phyloP scores from a whole-genome alignment of 2,888 invertebrate species.

The Drosophila pseudotakahashii region DNA sequence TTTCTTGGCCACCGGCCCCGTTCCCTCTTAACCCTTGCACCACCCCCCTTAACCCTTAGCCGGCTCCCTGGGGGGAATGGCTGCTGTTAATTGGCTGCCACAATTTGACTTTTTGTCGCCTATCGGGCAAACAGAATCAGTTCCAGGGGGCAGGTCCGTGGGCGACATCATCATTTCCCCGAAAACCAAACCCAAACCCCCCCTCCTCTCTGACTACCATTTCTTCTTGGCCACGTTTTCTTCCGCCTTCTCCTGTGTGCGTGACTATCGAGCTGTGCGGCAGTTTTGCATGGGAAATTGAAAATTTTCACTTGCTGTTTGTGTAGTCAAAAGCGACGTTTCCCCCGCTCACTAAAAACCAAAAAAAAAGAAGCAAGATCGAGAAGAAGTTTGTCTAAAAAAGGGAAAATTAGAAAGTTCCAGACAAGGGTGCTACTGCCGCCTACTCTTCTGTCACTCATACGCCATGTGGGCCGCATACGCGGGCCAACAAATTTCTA shows the following conservation, averaged over 20 bases:
- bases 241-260: constrained; percentile 50
- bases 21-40: not conserved
- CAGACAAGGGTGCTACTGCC: not conserved
- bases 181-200: not conserved
- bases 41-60: constrained; percentile 7
- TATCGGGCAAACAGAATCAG: constrained; percentile 75
- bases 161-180: constrained; percentile 36
- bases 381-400: not conserved
- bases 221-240: constrained; percentile 24
- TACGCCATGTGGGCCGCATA: constrained; percentile 19
- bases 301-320: constrained; percentile 73
- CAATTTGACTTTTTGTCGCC: constrained; percentile 77
- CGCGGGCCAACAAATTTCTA: constrained; percentile 42
- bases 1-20: constrained; percentile 58
- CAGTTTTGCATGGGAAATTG: constrained; percentile 78
- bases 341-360: not conserved
- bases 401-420: not conserved
- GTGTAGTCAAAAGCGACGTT: constrained; percentile 37
- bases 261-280: constrained; percentile 74
- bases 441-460: constrained; percentile 9
- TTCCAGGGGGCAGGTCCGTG: constrained; percentile 43
- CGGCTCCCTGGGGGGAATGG: constrained; percentile 14
- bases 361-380: not conserved
- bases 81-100: constrained; percentile 79
- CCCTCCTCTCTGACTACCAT: not conserved